Evolutionary conservation across 2,113 vertebrate species (phyloP).

Genomic region (Indicator indicator): DNA sequence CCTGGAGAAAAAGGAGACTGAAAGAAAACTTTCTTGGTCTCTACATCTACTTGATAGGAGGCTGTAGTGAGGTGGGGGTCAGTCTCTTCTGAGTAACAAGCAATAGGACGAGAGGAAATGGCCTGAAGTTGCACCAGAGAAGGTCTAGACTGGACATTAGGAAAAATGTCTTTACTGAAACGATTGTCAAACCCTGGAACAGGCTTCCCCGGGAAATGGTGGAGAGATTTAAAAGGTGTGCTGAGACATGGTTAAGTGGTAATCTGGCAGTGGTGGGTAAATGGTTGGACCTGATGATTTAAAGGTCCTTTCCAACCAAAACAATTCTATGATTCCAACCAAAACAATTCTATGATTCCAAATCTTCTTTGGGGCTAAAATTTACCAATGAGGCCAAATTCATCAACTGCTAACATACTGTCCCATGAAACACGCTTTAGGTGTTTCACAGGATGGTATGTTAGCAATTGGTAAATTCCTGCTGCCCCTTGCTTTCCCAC

Average conservation of each 20-base stretch:
- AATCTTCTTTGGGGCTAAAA: background rate
- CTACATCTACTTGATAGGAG: background rate
- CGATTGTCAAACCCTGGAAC: too few species aligned
- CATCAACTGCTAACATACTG: too few species aligned
- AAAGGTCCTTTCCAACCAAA: background rate
- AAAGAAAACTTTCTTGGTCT: background rate
- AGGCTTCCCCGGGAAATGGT: too few species aligned
- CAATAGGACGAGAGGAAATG: too few species aligned
- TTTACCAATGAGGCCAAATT: too few species aligned
- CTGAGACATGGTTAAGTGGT: background rate
- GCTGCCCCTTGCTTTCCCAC: background rate
- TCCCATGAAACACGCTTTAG: background rate
- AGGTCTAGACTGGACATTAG: too few species aligned
- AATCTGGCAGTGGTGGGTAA: background rate
- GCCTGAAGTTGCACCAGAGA: too few species aligned
- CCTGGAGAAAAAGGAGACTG: background rate
- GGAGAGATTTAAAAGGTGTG: background rate
- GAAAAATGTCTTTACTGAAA: too few species aligned
- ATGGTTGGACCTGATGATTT: background rate
- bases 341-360: background rate
- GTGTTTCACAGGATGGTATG: background rate
- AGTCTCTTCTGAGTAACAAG: too few species aligned
- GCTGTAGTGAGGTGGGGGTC: too few species aligned
- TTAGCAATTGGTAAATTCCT: background rate
- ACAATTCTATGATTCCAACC: background rate